Evolutionary conservation across 2,888 invertebrate genomes (phyloP).

Genomic region (Linyphia triangularis): DNA sequence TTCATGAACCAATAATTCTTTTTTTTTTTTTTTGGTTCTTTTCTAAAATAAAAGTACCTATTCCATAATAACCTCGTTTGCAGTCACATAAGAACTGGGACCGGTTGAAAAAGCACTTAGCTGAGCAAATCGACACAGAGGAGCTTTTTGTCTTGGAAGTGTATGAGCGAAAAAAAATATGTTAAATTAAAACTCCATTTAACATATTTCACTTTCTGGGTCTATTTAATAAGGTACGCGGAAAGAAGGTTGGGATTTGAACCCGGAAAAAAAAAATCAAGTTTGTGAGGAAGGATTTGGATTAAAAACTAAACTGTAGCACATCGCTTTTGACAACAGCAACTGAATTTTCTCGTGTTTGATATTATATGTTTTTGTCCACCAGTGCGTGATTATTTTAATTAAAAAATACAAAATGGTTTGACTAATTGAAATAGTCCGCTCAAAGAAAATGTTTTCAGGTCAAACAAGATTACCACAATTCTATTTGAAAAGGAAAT

Average conservation of each 20-base stretch:
- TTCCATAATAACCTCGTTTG: slow-evolving; percentile 31
- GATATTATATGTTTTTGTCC: background rate
- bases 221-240: background rate
- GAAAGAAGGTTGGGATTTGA: background rate
- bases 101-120: slow-evolving; percentile 42
- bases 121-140: slow-evolving; percentile 7
- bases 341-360: background rate
- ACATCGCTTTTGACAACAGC: background rate
- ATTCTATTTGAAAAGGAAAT: no score
- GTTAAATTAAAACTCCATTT: background rate
- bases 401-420: background rate
- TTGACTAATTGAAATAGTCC: background rate
- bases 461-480: background rate
- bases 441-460: background rate
- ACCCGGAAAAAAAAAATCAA: slow-evolving; percentile 1
- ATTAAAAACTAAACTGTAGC: background rate
- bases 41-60: background rate
- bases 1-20: slow-evolving; percentile 39
- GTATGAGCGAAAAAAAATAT: slow-evolving; percentile 7
- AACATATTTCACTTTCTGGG: slow-evolving; percentile 41
- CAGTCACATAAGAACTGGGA: slow-evolving; percentile 10
- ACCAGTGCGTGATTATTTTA: background rate
- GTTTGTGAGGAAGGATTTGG: background rate
- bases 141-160: slow-evolving; percentile 32
- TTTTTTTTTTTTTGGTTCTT: background rate